Conservation (phyloP, 2,797 vertebrate genomes). For the Loriculus beryllinus region DNA sequence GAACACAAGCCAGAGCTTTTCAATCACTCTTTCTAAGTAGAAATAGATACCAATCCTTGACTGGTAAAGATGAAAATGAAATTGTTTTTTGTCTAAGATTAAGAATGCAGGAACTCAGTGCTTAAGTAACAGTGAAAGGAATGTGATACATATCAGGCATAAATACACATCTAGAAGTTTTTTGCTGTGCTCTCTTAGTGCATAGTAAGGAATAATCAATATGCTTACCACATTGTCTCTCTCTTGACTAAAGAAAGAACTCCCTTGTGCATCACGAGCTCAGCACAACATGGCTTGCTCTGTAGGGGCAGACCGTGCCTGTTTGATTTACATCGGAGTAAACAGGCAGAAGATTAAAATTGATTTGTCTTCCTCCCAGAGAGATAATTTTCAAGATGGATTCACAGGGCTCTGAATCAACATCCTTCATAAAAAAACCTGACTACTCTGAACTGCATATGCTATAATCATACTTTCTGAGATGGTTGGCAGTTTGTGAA, state of each 20-base stretch:
- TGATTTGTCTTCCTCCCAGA: constrained; percentile 13
- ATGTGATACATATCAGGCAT: not conserved
- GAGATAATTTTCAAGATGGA: constrained; percentile 4
- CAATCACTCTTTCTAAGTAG: not conserved
- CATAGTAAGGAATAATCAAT: constrained; percentile 8
- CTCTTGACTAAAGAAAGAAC: constrained; percentile 15
- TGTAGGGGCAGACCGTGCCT: not conserved
- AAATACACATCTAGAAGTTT: not conserved
- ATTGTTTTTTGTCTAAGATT: not conserved
- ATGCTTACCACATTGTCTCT: not conserved
- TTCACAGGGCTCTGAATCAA: constrained; percentile 11
- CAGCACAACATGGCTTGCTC: not conserved
- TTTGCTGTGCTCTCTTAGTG: not conserved
- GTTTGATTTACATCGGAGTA: constrained; percentile 22
- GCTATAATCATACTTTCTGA: not conserved
- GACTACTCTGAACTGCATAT: not conserved
- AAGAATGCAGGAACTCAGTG: not conserved
- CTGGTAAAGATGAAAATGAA: constrained; percentile 8
- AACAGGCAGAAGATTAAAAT: constrained; percentile 42
- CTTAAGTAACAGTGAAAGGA: not conserved
- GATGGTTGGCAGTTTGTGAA: not conserved
- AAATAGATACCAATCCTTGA: not conserved
- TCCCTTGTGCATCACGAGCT: not conserved
- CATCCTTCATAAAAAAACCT: not conserved
- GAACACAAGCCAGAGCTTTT: constrained; percentile 4